Conservation (phyloP, 2,888 invertebrate genomes). For the Drosophila mayaguana region DNA sequence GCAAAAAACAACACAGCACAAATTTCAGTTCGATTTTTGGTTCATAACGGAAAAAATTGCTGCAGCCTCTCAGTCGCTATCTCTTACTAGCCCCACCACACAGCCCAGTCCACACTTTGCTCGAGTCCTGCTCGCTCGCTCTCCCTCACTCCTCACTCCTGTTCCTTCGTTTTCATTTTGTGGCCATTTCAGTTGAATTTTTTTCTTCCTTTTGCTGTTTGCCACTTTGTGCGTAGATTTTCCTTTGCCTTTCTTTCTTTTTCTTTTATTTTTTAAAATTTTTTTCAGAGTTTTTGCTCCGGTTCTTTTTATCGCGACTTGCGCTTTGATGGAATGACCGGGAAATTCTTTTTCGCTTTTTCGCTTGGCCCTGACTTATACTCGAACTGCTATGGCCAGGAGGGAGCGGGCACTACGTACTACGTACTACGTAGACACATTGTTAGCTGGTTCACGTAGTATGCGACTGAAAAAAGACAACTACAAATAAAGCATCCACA, state of each 20-base stretch:
- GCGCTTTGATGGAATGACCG: conserved; percentile 58
- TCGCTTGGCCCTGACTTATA: conserved; percentile 61
- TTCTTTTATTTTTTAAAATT: not conserved
- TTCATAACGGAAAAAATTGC: conserved; percentile 62
- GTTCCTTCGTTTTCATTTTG: conserved; percentile 32
- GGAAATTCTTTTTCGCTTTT: conserved; percentile 38
- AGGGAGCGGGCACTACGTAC: conserved; percentile 22
- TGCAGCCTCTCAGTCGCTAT: conserved; percentile 49
- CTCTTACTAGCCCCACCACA: conserved; percentile 17
- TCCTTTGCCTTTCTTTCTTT: conserved; percentile 46
- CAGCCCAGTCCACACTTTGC: not conserved
- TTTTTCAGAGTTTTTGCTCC: conserved; percentile 18
- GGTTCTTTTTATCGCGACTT: conserved; percentile 47
- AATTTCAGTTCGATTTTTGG: conserved; percentile 79
- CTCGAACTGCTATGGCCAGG: conserved; percentile 10
- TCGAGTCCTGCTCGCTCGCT: not conserved
- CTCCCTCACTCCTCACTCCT: not conserved
- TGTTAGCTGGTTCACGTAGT: conserved; percentile 66
- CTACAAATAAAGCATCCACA: conserved; percentile 31
- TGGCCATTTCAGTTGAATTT: conserved; percentile 28
- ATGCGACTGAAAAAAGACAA: conserved; percentile 59
- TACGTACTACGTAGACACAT: conserved; percentile 53
- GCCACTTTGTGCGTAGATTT: conserved; percentile 76
- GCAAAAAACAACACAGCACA: conserved; percentile 47
- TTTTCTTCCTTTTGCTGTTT: conserved; percentile 45